These are phyloP conservation scores for Bungarus multicinctus DNA, from an alignment of 2,113 vertebrate genomes.

Conservation along the genomic window DNA sequence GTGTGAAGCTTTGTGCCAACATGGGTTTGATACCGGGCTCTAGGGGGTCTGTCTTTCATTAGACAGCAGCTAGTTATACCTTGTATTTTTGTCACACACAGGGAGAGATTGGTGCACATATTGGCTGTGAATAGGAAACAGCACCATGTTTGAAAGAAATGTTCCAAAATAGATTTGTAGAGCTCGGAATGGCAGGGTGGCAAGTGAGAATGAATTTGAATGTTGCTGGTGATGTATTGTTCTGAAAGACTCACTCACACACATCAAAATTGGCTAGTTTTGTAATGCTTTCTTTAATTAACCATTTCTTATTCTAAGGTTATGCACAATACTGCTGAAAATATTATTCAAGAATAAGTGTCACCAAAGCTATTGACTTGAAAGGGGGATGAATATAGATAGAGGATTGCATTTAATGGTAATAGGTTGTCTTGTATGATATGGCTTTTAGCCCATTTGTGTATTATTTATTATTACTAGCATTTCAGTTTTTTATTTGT, in stretches of 20 bases:
- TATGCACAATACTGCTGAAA: not conserved
- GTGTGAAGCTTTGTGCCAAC: not conserved
- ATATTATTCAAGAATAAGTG: not conserved
- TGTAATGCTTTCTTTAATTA: slow-evolving; percentile 9
- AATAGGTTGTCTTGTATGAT: not conserved
- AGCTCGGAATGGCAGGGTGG: slow-evolving; percentile 22
- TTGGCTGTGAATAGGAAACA: not conserved
- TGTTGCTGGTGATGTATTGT: slow-evolving; percentile 32
- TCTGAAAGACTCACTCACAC: slow-evolving; percentile 34
- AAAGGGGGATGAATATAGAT: not conserved
- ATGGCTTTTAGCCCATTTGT: not conserved
- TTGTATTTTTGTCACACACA: not conserved
- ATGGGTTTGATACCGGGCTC: not conserved
- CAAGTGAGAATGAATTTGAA: slow-evolving; percentile 22
- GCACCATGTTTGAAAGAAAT: not conserved
- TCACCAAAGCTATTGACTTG: not conserved
- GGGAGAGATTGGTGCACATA: not conserved
- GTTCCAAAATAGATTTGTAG: slow-evolving; percentile 16
- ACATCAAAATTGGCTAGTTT: not conserved
- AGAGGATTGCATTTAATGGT: not conserved
- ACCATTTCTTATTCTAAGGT: slow-evolving; percentile 6
- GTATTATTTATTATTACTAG: slow-evolving; percentile 1
- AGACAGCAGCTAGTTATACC: not conserved
- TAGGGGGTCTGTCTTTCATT: slow-evolving; percentile 16
- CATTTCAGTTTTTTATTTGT: not conserved